Percentiles rank a stretch among this genome's conserved stretches.
phyloP scores from a whole-genome alignment of 2,113 vertebrate genomes.

The Porphyrio hochstetteri region DNA sequence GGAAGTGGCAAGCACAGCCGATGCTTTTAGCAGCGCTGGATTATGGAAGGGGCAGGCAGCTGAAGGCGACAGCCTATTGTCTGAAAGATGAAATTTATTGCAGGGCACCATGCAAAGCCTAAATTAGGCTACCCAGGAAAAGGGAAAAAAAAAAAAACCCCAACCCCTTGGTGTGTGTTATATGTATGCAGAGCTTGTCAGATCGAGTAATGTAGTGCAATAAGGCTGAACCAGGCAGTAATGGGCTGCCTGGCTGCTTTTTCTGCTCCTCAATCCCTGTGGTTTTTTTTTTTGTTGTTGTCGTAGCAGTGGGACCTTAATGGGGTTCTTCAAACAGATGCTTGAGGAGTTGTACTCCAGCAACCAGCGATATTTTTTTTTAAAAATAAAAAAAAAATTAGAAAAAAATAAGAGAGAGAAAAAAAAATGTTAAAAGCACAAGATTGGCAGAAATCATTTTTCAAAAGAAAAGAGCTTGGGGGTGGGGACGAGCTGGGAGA shows the following conservation, averaged over 20 bases:
- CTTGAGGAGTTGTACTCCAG: background rate
- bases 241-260: background rate
- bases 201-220: background rate
- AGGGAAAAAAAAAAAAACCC: background rate
- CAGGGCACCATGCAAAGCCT: constrained; percentile 23
- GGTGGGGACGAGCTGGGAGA: constrained; percentile 46
- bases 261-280: background rate
- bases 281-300: background rate
- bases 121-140: constrained; percentile 37
- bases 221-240: constrained; percentile 41
- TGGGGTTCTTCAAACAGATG: constrained; percentile 35
- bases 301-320: background rate
- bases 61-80: background rate
- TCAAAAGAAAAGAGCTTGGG: constrained; percentile 44
- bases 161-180: background rate
- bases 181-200: constrained; percentile 47
- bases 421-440: background rate
- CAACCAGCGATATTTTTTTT: background rate
- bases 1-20: background rate
- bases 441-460: constrained; percentile 65
- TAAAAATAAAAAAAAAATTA: background rate
- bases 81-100: constrained; percentile 34
- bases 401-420: too few species aligned
- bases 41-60: constrained; percentile 15
- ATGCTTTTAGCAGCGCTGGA: background rate